Evolutionary conservation across 2,797 vertebrate species (phyloP), one percentile per base, ranked within the genome.

Genomic region (Botia almorhae): DNA sequence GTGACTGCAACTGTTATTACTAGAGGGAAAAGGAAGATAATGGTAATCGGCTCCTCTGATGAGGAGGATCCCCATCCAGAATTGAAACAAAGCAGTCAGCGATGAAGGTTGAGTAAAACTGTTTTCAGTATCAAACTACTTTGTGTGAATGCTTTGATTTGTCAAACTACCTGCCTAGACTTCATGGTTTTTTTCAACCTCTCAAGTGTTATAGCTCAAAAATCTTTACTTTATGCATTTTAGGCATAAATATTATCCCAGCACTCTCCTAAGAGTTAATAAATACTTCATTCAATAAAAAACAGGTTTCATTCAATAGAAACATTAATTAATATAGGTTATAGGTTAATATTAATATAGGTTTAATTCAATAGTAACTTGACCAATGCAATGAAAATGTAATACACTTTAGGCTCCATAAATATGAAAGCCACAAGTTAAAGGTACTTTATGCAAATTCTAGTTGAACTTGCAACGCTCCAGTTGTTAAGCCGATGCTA

Each of bases 111-210:
- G 90, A 87, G 89, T 89, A 82, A 88, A 33, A 33, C 33, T 3
- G 33, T 4, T 29, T 29, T 29, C 29, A 2, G 29, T 29, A 88
- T 89, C 87, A 88, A 91, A 90, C 86, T 87, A 87, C 55, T 55
- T 75, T 90, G 88, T 16, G 90, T 29, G 43, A 56, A 80, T 69
- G 17, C 46, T 56, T 13, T 60, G 12, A 26, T 60, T 19, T 58
- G 3, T 58, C 19, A 10, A 55, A 55, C 53, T 55, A 19, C 53
- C 53, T 51, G 14, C 13, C 48, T 16, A 13, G 48, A 51, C 48
- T 51, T 4, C 16, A 51, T 1, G 14, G 51, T 53, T 53, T 53
- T 53, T n/a, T n/a, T 14, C 16, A 2, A 17, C 51, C 51, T 16
- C 4, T 5, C 12, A 53, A 53, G 51, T 5, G 17, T 53, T 53